Evolutionary conservation across 1,140 invertebrate genomes (phyloP).

Genomic region (Melitaea cinxia): DNA sequence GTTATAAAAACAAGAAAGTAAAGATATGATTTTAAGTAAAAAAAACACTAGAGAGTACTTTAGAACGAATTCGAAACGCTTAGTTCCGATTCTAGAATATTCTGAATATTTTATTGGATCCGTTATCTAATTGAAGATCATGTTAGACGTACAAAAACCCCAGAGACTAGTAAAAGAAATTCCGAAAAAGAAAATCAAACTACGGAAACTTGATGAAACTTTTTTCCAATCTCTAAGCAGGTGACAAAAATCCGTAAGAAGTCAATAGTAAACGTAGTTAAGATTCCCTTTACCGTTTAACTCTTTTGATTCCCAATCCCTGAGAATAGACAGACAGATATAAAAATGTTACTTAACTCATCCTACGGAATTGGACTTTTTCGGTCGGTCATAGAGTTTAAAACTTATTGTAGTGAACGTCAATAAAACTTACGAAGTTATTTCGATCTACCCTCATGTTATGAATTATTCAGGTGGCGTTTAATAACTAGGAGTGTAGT

Average conservation of each 20-base stretch:
- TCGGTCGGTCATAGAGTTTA: conserved; percentile 56
- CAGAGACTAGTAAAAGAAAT: not conserved
- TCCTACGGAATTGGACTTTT: conserved; percentile 53
- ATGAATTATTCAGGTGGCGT: conserved; percentile 78
- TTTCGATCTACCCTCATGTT: conserved; percentile 72
- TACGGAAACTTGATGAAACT: conserved; percentile 12
- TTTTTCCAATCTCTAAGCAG: conserved; percentile 19
- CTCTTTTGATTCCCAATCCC: conserved; percentile 66
- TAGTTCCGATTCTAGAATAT: no score
- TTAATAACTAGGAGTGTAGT: conserved; percentile 76
- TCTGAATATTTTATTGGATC: no score
- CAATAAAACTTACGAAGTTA: conserved; percentile 64
- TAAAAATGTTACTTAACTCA: conserved; percentile 45
- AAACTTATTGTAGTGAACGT: conserved; percentile 50
- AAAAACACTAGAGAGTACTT: no score
- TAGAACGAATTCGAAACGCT: no score
- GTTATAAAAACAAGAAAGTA: no score
- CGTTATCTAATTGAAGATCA: no score
- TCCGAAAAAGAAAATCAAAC: not conserved
- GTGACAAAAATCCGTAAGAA: conserved; percentile 40
- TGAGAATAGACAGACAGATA: conserved; percentile 49
- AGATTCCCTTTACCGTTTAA: conserved; percentile 53
- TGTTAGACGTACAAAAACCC: not conserved
- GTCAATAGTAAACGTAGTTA: conserved; percentile 57
- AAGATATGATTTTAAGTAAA: no score